Conservation (phyloP, 2,888 invertebrate genomes). For the Junonia oenone region DNA sequence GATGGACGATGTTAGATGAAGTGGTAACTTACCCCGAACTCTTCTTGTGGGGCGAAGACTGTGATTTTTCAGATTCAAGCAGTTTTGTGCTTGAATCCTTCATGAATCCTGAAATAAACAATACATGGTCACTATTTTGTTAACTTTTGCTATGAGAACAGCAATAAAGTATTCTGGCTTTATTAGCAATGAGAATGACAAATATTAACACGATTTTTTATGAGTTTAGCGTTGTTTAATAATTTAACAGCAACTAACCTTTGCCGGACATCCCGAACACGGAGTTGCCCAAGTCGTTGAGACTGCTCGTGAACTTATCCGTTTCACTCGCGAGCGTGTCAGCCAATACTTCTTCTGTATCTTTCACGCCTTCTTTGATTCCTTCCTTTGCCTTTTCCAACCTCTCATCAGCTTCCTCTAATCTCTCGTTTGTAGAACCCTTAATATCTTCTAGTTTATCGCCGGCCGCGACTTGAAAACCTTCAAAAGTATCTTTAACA, state of each 20-base stretch:
- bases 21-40: conserved; percentile 60
- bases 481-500: conserved; percentile 59
- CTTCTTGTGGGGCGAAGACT: conserved; percentile 68
- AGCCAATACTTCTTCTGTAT: conserved; percentile 41
- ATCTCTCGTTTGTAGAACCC: conserved; percentile 44
- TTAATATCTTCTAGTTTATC: conserved; percentile 66
- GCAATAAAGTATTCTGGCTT: conserved; percentile 10
- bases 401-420: conserved; percentile 49
- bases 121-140: not conserved
- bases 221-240: conserved; percentile 4
- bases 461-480: conserved; percentile 68
- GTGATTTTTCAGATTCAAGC: conserved; percentile 67
- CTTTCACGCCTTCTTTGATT: conserved; percentile 38
- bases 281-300: conserved; percentile 69
- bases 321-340: conserved; percentile 54
- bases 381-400: conserved; percentile 45
- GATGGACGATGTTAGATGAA: not conserved
- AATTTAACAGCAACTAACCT: conserved; percentile 44
- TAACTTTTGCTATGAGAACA: not conserved
- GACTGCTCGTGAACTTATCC: conserved; percentile 63
- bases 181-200: conserved; percentile 6
- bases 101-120: conserved; percentile 54
- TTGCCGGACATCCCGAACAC: conserved; percentile 71
- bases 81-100: conserved; percentile 70
- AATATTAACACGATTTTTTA: not conserved